Evolutionary conservation across 2,888 invertebrate genomes (phyloP), one percentile per base, ranked within the genome.

Genomic region (Polydesmus complanatus): DNA sequence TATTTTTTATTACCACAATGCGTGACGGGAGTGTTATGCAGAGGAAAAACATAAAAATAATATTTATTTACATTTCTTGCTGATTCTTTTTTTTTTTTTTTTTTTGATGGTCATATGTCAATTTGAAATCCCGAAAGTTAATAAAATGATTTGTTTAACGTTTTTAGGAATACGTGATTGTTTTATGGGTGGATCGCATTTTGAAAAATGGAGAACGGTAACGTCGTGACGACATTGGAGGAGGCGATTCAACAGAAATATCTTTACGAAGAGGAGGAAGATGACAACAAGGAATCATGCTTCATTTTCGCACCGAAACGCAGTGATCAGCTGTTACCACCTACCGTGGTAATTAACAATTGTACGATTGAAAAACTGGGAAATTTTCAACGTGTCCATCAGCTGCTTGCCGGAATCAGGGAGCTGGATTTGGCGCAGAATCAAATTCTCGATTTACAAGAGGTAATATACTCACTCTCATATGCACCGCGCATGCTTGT

Each of bases 341-440:
- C 69, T n/a, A 67, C 69, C 23, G 78, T 94, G 69, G 89, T 92
- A 66, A 81, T 94, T 61, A 92, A 92, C 70, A 88, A 90, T 76
- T 91, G 91, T 76, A 88, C 88, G 73, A 93, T 94, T 66, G 86
- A 89, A 71, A 84, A 85, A 70, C 91, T 92, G 52, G 94, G 94
- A 25, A 86, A 87, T 71, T 84, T 86, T 58, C 81, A 84, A 64
- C 83, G 82, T 64, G 79, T 92, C 61, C 83, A 85, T 49, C 85
- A 84, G 67, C 88, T 88, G 73, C 92, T 90, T 73, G 84, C 85
- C 58, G 84, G 86, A 68, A 93, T 95, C n/a, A 85, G 88, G 68
- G 95, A 95, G 74, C 79, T 95, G 67, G 95, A 96, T 74, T 79
- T 96, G 68, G 92, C 94, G 50, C 89, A 93, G 73, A 96, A 96